Evolutionary conservation across 64 coral and sea anemone genomes (phyloP), one percentile per base, ranked within the genome.

Genomic region (Montipora cactus): DNA sequence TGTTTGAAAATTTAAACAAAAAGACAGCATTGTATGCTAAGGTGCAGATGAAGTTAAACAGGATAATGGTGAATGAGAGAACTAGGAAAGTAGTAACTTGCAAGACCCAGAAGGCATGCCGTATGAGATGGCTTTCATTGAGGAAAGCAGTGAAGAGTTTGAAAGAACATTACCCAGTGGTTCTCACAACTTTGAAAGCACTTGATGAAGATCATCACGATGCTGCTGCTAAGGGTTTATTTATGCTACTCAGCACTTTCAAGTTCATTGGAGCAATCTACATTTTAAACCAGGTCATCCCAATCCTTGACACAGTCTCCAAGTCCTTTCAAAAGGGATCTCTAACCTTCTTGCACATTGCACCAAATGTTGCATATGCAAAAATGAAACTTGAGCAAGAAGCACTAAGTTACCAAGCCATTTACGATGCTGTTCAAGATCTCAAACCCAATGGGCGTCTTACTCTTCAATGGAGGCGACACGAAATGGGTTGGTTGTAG

Each of bases 221-320:
- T 79, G 18, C 77, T 79, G 77, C 77, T 52, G 77, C 48, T 8
- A 79, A 79, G 77, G 77, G 77, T 5, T 51, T 53, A 20, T 79
- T 79, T 2, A 79, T 52, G 18, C 77, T 15, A 1, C 8, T 51
- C 0, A 79, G n/a, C 77, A 52, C 77, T 51, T 79, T 79, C 77
- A 79, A 79, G 77, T 79, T 79, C 77, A 79, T 79, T 79, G 77
- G 47, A 51, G 14, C 16, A 8, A 79, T 53, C 77, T 79, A 79
- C 8, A 79, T 79, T 7, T 79, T 79, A n/a, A 79, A 51, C 16
- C 16, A 79, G 2, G 16, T 53, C 77, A 79, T 22, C 47, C 77
- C 77, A 79, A 79, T 79, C 77, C 77, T 79, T 4, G 18, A 79
- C 77, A 52, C 77, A 53, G 47, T 79, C 0, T 79, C 77, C 48